Conservation (phyloP, 2,888 invertebrate genomes). For the Trissolcus japonicus region DNA sequence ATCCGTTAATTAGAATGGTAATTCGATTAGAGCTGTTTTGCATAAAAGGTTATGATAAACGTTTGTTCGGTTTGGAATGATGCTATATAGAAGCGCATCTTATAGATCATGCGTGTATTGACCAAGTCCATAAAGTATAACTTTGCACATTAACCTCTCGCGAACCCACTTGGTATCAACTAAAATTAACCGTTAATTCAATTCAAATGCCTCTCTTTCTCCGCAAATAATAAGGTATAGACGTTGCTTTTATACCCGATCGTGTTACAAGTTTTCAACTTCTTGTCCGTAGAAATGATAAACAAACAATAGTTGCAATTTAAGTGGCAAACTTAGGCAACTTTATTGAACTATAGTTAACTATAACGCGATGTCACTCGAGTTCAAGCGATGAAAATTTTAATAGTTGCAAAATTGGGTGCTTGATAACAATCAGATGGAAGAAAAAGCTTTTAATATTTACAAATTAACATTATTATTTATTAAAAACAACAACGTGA, state of each 20-base stretch:
- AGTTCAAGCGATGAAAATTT: too few relatives aligned
- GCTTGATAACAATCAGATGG: too few relatives aligned
- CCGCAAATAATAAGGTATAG: constrained; percentile 10
- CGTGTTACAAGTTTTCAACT: not conserved
- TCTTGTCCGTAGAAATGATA: too few relatives aligned
- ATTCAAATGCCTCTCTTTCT: constrained; percentile 41
- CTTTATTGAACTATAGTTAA: too few relatives aligned
- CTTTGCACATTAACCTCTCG: constrained; percentile 48
- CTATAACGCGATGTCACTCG: too few relatives aligned
- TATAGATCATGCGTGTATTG: constrained; percentile 13
- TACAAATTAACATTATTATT: too few relatives aligned
- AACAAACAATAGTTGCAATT: too few relatives aligned
- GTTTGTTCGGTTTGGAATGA: constrained; percentile 20
- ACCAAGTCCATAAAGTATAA: constrained; percentile 37
- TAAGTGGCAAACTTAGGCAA: too few relatives aligned
- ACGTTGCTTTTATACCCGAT: not conserved
- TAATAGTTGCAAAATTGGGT: too few relatives aligned
- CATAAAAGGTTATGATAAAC: constrained; percentile 23
- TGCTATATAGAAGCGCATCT: not conserved
- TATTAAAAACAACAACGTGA: too few relatives aligned
- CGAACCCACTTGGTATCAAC: constrained; percentile 44
- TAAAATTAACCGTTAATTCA: constrained; percentile 48
- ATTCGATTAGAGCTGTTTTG: constrained; percentile 7
- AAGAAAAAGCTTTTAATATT: too few relatives aligned
- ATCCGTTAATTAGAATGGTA: constrained; percentile 6